phyloP scores from a whole-genome alignment of 2,797 vertebrate genomes.

The Paramormyrops hopkinsi region DNA sequence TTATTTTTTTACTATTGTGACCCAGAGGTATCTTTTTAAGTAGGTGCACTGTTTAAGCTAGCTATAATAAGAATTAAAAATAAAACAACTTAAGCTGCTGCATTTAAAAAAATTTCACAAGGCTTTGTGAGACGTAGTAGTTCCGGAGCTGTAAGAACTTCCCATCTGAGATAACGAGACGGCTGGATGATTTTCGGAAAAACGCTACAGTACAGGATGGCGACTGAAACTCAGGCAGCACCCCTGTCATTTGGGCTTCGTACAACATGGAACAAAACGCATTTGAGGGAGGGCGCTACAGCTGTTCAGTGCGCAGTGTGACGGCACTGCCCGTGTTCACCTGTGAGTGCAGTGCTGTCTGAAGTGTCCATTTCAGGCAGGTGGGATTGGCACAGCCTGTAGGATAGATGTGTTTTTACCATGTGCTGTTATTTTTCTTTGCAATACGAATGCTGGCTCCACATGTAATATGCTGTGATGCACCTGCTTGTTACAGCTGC shows the following conservation, averaged over 20 bases:
- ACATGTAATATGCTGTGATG: background rate
- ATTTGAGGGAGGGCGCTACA: constrained; percentile 13
- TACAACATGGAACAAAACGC: constrained; percentile 23
- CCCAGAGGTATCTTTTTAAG: constrained; percentile 34
- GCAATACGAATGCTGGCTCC: constrained; percentile 5
- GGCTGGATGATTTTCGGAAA: background rate
- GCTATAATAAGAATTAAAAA: constrained; percentile 31
- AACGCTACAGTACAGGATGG: constrained; percentile 40
- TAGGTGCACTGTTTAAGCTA: constrained; percentile 37
- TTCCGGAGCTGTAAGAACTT: constrained; percentile 11
- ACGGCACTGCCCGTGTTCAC: background rate
- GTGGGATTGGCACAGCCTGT: background rate
- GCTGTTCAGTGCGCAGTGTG: background rate
- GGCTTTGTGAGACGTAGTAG: constrained; percentile 14
- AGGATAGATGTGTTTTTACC: background rate
- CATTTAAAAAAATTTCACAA: constrained; percentile 31
- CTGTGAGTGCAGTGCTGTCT: background rate
- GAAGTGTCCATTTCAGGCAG: background rate
- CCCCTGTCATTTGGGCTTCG: constrained; percentile 16
- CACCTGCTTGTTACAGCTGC: background rate
- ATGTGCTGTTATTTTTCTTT: background rate
- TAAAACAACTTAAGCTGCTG: constrained; percentile 40
- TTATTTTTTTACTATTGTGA: constrained; percentile 48
- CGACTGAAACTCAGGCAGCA: constrained; percentile 34
- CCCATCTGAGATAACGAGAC: background rate